Base-by-base conservation (phyloP, 2,113 vertebrate genomes). In the Cheirogaleus medius region DNA sequence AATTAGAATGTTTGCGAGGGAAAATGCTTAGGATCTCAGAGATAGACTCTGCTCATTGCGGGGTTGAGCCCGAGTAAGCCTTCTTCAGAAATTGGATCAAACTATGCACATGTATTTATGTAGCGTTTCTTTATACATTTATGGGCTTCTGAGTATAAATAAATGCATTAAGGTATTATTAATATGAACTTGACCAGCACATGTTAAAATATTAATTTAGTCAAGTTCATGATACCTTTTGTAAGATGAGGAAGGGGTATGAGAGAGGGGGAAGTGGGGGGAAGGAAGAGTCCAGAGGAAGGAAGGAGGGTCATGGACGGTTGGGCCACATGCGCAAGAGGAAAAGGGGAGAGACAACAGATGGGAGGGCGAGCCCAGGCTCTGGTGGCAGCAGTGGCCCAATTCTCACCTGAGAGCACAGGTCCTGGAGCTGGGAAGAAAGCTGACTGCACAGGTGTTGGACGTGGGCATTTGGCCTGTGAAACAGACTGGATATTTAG, bases 141-240 rank as follows among this genome's bases (percentile, higher is more conserved):
- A 78, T 76, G 44, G 29, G 42, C 42, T 76, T 76, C 7, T 32
- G 27, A 32, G 14, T 76, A 47, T 76, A 47, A 76, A 76, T 47
- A 76, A 47, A 47, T 76, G 14, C 32, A 47, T 47, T 32, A 14
- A 44, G 25, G 14, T 32, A 47, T 76, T 47, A 32, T 54, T 54
- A 54, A 54, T 54, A 20, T 32, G 42, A 47, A 76, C 27, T 76
- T 76, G 73, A 47, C 42, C 10, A 63, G 60, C 27, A 47, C 27
- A 76, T 76, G 8, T 47, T 90, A 86, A 95, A 91, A 77, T 93
- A 95, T 92, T 93, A 80, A 77, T 91, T 96, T n/a, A 74, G 34
- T 52, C 37, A 82, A 15, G 3, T 88, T 85, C 52, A 60, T 66
- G 49, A 52, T 71, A 81, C 25, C 44, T 93, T 93, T 56, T 96